Conservation (phyloP, 2,113 vertebrate species). For the Otocyon megalotis region DNA sequence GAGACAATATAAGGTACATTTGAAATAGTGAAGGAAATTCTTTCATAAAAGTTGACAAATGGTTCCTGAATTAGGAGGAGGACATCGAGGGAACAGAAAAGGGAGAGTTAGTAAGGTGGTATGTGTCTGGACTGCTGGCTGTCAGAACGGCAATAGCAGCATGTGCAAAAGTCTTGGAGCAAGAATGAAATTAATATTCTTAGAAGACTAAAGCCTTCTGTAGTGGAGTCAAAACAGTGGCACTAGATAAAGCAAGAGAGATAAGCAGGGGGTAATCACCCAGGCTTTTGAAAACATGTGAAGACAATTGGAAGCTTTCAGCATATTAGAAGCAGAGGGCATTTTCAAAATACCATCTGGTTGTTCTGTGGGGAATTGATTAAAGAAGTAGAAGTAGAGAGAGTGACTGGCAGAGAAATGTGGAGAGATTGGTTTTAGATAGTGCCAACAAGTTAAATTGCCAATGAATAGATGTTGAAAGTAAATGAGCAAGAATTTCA, state of each 20-base stretch:
- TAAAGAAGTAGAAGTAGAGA: neutral
- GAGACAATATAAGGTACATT: neutral
- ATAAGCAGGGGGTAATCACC: neutral
- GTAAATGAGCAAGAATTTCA: neutral
- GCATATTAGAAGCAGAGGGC: accelerated
- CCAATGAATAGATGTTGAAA: neutral
- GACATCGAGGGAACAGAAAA: neutral
- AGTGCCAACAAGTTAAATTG: neutral
- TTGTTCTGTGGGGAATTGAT: neutral
- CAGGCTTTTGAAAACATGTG: neutral
- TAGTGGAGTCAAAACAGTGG: neutral
- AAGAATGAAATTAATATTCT: neutral
- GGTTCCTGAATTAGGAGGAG: neutral
- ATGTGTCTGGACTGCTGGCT: accelerated
- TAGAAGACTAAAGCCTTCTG: neutral
- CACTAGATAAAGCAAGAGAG: neutral
- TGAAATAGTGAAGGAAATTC: neutral
- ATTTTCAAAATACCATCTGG: neutral
- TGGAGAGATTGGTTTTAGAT: neutral
- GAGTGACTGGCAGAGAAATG: neutral
- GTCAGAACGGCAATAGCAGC: neutral
- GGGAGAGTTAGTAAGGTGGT: neutral
- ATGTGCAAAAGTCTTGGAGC: neutral
- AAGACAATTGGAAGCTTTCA: neutral
- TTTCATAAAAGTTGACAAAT: neutral